phyloP scores from a whole-genome alignment of 2,797 vertebrate species.

The Chanos chanos region DNA sequence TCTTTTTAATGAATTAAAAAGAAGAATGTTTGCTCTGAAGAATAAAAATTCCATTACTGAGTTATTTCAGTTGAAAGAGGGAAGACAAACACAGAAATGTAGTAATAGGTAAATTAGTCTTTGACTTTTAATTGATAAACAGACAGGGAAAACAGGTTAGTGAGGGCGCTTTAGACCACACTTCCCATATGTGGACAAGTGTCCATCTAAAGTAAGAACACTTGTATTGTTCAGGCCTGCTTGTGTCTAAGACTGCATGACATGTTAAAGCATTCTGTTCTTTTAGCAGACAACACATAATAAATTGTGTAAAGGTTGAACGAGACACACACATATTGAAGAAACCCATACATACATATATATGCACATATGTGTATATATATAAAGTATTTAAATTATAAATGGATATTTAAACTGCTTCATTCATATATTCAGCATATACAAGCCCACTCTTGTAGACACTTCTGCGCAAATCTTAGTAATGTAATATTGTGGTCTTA shows the following conservation, averaged over 20 bases:
- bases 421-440: neutral
- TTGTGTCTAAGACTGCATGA: too few relatives aligned
- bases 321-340: neutral
- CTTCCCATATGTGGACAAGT: too few relatives aligned
- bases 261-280: too few relatives aligned
- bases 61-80: constrained; percentile 49
- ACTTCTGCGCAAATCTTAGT: too few relatives aligned
- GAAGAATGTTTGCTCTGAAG: constrained; percentile 54
- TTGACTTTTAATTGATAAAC: constrained; percentile 31
- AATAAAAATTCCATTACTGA: constrained; percentile 55
- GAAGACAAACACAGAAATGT: constrained; percentile 39
- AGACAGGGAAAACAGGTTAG: too few relatives aligned
- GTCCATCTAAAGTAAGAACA: too few relatives aligned
- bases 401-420: neutral
- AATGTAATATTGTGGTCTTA: too few relatives aligned
- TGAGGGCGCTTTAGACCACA: too few relatives aligned
- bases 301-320: too few relatives aligned
- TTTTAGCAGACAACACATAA: too few relatives aligned
- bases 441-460: too few relatives aligned
- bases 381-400: neutral
- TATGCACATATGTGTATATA: neutral
- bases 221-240: too few relatives aligned
- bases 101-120: constrained; percentile 59
- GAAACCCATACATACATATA: neutral
- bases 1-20: constrained; percentile 54